Evolutionary conservation across 2,888 invertebrate species (phyloP), one percentile per base, ranked within the genome.

Genomic region (Bombylius major): DNA sequence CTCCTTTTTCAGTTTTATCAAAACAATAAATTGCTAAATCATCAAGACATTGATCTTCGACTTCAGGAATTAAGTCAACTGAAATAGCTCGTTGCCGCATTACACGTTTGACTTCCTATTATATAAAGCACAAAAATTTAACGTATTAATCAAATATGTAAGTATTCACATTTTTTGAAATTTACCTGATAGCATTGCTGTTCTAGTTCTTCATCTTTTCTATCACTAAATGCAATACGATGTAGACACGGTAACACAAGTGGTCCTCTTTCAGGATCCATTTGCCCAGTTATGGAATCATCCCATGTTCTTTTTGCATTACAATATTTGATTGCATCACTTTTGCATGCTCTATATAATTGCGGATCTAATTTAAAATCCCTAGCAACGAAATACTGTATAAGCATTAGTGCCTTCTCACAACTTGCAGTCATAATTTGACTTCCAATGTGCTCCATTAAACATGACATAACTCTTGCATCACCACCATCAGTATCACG

Each of bases 351-450:
- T 67, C 84, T 71, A 69, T 91, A 98, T 48, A 99, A 75, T 63
- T 86, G 86, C 0, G 93, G 89, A 73, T 96, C 95, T 50, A 96
- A 76, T 66, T 89, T 92, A 70, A 93, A 99, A 75, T 98, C 92
- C 65, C 99, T 82, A 0, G 94, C 89, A 59, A 98, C 84, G 74
- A 99, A 99, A 73, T 96, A 99, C 69, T 99, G 96, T 66, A 99
- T 93, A 74, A 97, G 93, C 58, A 98, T 78, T 48, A 99, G 77
- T 9, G 93, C 88, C 60, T 87, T 83, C 76, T 95, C 93, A 77
- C 99, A 99, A 14, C 87, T 85, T 57, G 83, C 82, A 1, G 82
- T 86, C 95, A 98, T 97, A 0, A 65, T 62, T 47, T 82, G 77
- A 3, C 87, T 85, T 46, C 88, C 90, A 51, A 97, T 78, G 69